Base-by-base conservation (phyloP, 2,113 vertebrate species). In the Gymnarchus niloticus region DNA sequence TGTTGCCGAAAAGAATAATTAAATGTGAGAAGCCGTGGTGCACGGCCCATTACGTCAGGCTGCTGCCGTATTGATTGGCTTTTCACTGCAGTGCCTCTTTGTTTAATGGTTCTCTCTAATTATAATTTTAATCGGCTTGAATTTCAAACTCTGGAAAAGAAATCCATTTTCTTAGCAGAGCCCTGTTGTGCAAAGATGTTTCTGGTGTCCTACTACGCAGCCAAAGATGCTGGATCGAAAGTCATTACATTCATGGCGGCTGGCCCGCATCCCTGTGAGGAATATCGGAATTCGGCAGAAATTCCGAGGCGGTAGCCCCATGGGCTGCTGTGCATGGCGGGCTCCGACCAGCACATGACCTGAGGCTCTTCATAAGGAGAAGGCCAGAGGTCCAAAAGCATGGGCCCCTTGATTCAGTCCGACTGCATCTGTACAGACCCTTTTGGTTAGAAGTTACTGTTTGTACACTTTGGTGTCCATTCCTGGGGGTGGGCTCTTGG, bases 131-230 rank as follows among this genome's bases (percentile, higher is more conserved):
- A 78, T 78, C 44, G 76, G 14, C 44, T 48, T 78, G 44, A 78
- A 78, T 78, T 78, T 78, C 76, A 78, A 78, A 48, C 76, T 78
- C 76, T n/a, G 41, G 46, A 44, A 61, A 61, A 77, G 46, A 78
- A 48, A 44, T 46, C 41, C 37, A 78, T 46, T 48, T 78, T 48
- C 76, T 78, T 46, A 78, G 76, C 76, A 48, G 65, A 78, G 21
- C 44, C 44, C 21, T 41, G 10, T 17, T 48, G 44, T 23, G 21
- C 21, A 78, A 21, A 59, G 56, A 78, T 21, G 44, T 2, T 78
- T 23, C 37, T 78, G 37, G 76, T 78, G 41, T 78, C 76, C 76
- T 78, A 78, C 37, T 78, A 48, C 76, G 65, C 65, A 41, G 65
- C 65, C 41, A 33, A 73, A 73, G 65, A 73, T 9, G 65, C 65